Percentiles rank a stretch among this genome's conserved stretches.
Conservation (phyloP, 2,888 invertebrate species). For the Incurvaria masculella region DNA sequence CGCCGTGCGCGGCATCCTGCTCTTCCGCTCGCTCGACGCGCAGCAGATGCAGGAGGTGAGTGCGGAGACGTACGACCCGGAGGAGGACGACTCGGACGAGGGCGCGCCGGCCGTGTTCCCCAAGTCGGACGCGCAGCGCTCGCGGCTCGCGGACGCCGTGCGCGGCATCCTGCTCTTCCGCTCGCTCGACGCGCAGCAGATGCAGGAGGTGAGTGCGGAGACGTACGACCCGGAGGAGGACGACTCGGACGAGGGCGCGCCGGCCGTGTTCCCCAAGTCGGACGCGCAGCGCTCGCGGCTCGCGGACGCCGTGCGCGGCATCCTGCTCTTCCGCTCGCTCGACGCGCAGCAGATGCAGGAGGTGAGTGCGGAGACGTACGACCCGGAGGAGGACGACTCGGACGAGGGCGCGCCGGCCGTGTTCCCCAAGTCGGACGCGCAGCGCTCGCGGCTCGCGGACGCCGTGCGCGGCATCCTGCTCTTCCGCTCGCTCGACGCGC, state of each 20-base stretch:
- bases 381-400: constrained; percentile 95
- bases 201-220: constrained; percentile 94
- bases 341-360: constrained; percentile 89
- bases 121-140: constrained; percentile 93
- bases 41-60: constrained; percentile 92
- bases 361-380: constrained; percentile 95
- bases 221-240: constrained; percentile 97
- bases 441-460: constrained; percentile 84
- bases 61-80: constrained; percentile 96
- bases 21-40: constrained; percentile 91
- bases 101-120: constrained; percentile 83
- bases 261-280: constrained; percentile 91
- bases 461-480: constrained; percentile 86
- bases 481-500: constrained; percentile 91
- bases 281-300: constrained; percentile 90
- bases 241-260: constrained; percentile 79
- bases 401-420: constrained; percentile 77
- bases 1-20: constrained; percentile 82
- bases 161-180: constrained; percentile 88
- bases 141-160: constrained; percentile 86
- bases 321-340: constrained; percentile 90
- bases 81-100: constrained; percentile 89
- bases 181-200: constrained; percentile 85
- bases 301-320: constrained; percentile 82
- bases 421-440: constrained; percentile 95